Evolutionary conservation across 92 coral and sea anemone species (phyloP).

Genomic region (Pocillopora grandis): DNA sequence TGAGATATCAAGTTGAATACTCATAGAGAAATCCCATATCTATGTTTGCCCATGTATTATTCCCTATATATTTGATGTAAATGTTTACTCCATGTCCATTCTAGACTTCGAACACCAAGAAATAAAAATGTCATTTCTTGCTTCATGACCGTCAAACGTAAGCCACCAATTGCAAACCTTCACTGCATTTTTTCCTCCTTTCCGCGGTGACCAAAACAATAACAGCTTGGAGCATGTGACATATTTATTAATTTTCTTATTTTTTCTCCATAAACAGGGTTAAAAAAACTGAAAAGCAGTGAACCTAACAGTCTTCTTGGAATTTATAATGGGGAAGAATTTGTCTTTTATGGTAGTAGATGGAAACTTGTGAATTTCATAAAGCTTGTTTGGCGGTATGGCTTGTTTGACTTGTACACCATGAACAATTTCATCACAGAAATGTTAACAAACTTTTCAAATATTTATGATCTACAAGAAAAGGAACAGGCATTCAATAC

Average conservation of each 20-base stretch:
- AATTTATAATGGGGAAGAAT: constrained; percentile 78
- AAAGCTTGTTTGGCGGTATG: constrained; percentile 93
- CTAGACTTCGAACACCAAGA: too few relatives aligned
- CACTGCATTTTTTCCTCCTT: too few relatives aligned
- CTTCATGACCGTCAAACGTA: too few relatives aligned
- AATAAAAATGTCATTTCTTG: too few relatives aligned
- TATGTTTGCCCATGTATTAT: too few relatives aligned
- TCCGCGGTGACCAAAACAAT: too few relatives aligned
- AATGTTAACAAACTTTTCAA: constrained; percentile 71
- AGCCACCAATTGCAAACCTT: too few relatives aligned
- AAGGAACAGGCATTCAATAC: constrained; percentile 56
- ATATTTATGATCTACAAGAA: constrained; percentile 77
- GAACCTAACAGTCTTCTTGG: constrained; percentile 69
- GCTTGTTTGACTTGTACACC: constrained; percentile 73
- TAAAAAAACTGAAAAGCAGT: constrained; percentile 66
- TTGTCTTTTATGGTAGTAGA: constrained; percentile 82
- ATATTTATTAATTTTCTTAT: neutral
- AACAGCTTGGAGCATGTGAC: too few relatives aligned
- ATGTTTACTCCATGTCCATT: too few relatives aligned
- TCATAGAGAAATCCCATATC: too few relatives aligned
- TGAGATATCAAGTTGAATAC: too few relatives aligned
- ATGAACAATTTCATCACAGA: constrained; percentile 70
- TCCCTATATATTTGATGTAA: too few relatives aligned
- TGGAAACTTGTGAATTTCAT: constrained; percentile 77
- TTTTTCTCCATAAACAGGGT: constrained; percentile 37